Conservation (phyloP, 2,113 vertebrate species). For the Herpetotheres cachinnans region DNA sequence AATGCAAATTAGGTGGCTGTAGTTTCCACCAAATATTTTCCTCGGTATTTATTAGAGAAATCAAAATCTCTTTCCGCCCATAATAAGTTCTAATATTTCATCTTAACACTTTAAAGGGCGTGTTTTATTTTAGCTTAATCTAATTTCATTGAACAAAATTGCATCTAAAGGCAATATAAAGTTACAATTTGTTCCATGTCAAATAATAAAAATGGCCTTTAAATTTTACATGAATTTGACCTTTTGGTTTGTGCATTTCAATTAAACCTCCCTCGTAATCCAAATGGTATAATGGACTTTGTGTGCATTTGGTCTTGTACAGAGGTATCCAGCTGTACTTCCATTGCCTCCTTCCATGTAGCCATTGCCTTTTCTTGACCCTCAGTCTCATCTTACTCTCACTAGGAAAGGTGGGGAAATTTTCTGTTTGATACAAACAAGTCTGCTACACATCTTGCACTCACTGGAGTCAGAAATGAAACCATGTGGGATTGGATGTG, state of each 20-base stretch:
- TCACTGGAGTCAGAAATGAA: background rate
- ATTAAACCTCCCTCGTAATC: slow-evolving; percentile 68
- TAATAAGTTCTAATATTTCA: slow-evolving; percentile 77
- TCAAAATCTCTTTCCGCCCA: slow-evolving; percentile 41
- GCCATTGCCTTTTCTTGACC: background rate
- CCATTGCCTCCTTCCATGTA: background rate
- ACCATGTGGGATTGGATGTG: background rate
- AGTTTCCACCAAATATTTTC: slow-evolving; percentile 79
- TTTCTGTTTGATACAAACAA: background rate
- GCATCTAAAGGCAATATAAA: slow-evolving; percentile 78
- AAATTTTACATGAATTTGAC: slow-evolving; percentile 80
- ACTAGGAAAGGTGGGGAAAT: background rate
- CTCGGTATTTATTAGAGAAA: slow-evolving; percentile 77
- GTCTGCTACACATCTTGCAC: background rate
- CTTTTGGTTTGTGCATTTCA: slow-evolving; percentile 79
- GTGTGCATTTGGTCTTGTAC: background rate
- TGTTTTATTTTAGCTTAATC: slow-evolving; percentile 76
- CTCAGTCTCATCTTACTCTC: background rate
- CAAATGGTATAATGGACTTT: slow-evolving; percentile 34
- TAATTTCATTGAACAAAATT: slow-evolving; percentile 79
- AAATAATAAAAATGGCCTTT: slow-evolving; percentile 81
- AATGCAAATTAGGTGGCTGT: slow-evolving; percentile 75
- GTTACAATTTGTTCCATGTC: slow-evolving; percentile 78
- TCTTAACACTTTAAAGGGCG: slow-evolving; percentile 73
- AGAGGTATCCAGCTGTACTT: background rate